Evolutionary conservation across 2,113 vertebrate genomes (phyloP).

Genomic region (Eolophus roseicapilla): DNA sequence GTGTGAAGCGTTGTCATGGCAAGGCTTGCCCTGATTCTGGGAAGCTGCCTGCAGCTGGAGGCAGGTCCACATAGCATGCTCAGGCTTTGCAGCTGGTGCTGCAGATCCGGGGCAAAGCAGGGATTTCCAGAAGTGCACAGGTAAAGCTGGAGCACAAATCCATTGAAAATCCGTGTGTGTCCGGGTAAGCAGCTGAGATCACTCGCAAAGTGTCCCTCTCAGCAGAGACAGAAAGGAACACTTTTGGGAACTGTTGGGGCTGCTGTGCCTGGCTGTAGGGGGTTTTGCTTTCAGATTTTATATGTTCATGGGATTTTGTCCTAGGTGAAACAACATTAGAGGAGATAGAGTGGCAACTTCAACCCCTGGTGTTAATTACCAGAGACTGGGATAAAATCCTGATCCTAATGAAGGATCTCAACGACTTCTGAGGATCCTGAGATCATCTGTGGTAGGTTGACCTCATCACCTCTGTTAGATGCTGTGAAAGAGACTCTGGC

Average conservation of each 20-base stretch:
- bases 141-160: not conserved
- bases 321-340: not conserved
- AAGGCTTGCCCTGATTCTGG: not conserved
- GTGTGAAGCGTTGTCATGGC: not conserved
- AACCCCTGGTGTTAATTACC: not conserved
- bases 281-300: not conserved
- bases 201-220: not conserved
- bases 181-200: not conserved
- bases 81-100: not conserved
- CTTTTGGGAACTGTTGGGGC: not conserved
- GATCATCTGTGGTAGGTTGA: not conserved
- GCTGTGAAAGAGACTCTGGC: not conserved
- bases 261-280: not conserved
- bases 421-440: not conserved
- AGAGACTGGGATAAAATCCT: not conserved
- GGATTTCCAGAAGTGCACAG: not conserved
- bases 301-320: not conserved
- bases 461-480: not conserved
- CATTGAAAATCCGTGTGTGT: not conserved
- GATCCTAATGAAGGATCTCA: not conserved
- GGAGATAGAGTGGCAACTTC: not conserved
- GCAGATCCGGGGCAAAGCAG: not conserved
- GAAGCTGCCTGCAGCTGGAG: not conserved
- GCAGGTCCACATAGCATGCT: accelerated
- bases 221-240: not conserved